Evolutionary conservation across 2,888 invertebrate genomes (phyloP).

Genomic region (Limnephilus lunatus): DNA sequence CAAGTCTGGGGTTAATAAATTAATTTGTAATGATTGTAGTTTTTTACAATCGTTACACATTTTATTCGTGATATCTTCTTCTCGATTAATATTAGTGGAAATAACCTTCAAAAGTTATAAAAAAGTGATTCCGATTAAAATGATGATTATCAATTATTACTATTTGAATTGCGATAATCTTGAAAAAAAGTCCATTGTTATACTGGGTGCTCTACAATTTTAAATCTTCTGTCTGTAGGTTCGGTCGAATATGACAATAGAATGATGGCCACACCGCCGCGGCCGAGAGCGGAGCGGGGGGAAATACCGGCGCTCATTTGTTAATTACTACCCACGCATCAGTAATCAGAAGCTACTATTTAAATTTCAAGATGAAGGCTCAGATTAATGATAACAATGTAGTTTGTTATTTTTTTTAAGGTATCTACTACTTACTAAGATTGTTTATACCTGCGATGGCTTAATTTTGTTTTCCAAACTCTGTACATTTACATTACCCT

Average conservation of each 20-base stretch:
- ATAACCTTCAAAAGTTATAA: no score
- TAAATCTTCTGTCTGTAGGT: neutral
- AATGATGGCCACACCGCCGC: neutral
- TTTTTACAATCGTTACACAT: no score
- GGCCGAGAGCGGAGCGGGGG: neutral
- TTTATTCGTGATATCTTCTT: no score
- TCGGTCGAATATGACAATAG: neutral
- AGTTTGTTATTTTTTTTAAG: neutral
- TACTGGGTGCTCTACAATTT: neutral
- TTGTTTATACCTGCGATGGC: neutral
- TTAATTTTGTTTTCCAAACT: neutral
- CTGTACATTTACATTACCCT: no score
- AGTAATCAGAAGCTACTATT: neutral
- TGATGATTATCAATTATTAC: no score
- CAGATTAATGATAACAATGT: neutral
- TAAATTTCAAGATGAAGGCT: neutral
- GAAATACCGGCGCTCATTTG: neutral
- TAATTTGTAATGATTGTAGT: no score
- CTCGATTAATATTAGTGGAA: no score
- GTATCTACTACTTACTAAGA: neutral
- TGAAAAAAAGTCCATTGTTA: neutral
- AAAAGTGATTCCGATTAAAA: no score
- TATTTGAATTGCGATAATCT: no score
- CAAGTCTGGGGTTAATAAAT: no score
- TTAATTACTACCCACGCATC: conserved; percentile 9